These are phyloP conservation scores for Euphydryas editha DNA, from an alignment of 2,888 invertebrate species.

Conservation along the genomic window DNA sequence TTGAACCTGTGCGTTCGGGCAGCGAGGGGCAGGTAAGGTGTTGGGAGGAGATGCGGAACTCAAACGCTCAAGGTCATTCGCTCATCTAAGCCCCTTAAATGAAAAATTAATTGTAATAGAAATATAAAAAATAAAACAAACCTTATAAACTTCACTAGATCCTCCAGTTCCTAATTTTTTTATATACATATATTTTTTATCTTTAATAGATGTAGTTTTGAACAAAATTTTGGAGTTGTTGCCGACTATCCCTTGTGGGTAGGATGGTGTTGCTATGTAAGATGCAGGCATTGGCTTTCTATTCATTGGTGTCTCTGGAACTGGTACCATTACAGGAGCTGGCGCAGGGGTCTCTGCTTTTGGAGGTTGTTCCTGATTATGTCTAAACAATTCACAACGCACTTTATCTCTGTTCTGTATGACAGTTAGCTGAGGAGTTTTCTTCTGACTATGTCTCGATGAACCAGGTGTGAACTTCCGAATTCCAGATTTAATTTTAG, in stretches of 20 bases:
- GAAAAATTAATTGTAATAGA: not conserved
- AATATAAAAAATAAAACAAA: slow-evolving; percentile 41
- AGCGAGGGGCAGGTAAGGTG: too few relatives aligned
- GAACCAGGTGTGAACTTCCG: slow-evolving; percentile 71
- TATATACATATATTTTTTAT: slow-evolving; percentile 88
- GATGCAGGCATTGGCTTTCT: slow-evolving; percentile 58
- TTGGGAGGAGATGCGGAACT: too few relatives aligned
- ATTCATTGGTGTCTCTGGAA: slow-evolving; percentile 67
- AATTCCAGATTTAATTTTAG: slow-evolving; percentile 71
- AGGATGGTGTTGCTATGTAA: slow-evolving; percentile 72
- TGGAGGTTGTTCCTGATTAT: slow-evolving; percentile 49
- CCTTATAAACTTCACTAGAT: slow-evolving; percentile 91
- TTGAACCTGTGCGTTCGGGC: too few relatives aligned
- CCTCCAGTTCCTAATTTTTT: slow-evolving; percentile 94
- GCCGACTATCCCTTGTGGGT: slow-evolving; percentile 65
- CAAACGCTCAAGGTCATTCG: too few relatives aligned
- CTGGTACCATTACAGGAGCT: slow-evolving; percentile 41
- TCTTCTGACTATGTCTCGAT: slow-evolving; percentile 59
- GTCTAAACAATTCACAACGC: slow-evolving; percentile 67
- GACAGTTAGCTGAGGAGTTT: slow-evolving; percentile 55
- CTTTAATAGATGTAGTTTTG: slow-evolving; percentile 86
- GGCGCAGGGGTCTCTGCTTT: slow-evolving; percentile 30
- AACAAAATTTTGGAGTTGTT: slow-evolving; percentile 66
- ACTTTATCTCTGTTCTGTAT: slow-evolving; percentile 68
- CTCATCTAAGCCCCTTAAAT: too few relatives aligned